Evolutionary conservation across 2,888 invertebrate species (phyloP), one percentile per base, ranked within the genome.

Genomic region (Drosophila seclusa): DNA sequence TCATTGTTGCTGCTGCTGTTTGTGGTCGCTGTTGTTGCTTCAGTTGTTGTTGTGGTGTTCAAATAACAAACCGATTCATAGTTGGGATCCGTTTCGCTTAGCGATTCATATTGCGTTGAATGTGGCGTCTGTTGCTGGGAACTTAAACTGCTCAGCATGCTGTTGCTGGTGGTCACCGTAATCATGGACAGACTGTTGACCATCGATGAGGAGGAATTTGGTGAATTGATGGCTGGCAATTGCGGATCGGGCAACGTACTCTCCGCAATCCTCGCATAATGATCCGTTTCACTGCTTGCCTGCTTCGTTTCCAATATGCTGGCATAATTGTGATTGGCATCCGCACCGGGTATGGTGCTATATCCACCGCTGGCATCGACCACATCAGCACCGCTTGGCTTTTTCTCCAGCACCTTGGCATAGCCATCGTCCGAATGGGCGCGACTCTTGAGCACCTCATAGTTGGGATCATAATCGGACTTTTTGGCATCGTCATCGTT

Each of bases 11-110:
- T 76, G 55, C 72, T 82, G 48, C 80, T 82, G 6, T 50, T 55
- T 11, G 34, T 55, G 18, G 34, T 18, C 21, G 59, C 58, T 21
- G 34, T 55, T 11, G 34, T 18, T 24, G 59, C 58, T 18, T 60
- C 61, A 6, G 74, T 78, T 53, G 65, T 59, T 11, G 82, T 58
- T 49, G 74, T 77, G 11, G 90, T 77, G 70, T 95, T 95, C 84
- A 95, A 94, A 92, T 96, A 96, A 80, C 96, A 96, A 0, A 97
- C 96, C 78, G 96, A 97, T 91, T 97, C 97, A 87, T 97, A 97
- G 91, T 97, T 97, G 0, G 97, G 96, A 94, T 97, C 97, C 0
- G 96, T 95, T 91, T 97, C 97, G 89, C 96, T 96, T 94, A 97
- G 95, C 2, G 96, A 96, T 91, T 97, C 96, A 89, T 97, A 97